Evolutionary conservation across 2,797 vertebrate species (phyloP).

Genomic region (Molossus molossus): DNA sequence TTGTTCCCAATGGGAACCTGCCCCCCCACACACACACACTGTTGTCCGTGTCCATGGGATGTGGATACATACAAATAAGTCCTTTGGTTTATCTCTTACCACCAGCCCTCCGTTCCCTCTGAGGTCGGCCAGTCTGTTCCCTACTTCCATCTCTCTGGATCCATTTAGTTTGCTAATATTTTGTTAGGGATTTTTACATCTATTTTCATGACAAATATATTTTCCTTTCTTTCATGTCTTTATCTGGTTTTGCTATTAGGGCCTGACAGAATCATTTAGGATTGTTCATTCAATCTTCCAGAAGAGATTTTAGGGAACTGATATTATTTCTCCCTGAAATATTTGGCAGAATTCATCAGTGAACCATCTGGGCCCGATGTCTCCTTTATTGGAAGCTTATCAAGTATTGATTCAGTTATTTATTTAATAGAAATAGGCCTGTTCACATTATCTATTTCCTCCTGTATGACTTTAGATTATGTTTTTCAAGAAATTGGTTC

Average conservation of each 20-base stretch:
- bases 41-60: too few relatives aligned
- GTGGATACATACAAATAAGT: too few relatives aligned
- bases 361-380: background rate
- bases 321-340: background rate
- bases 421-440: background rate
- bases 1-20: too few relatives aligned
- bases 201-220: conserved; percentile 32
- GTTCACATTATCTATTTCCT: background rate
- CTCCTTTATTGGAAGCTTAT: background rate
- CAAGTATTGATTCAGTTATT: background rate
- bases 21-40: too few relatives aligned
- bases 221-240: background rate
- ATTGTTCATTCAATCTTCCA: background rate
- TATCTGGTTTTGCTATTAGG: background rate
- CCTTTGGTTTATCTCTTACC: too few relatives aligned
- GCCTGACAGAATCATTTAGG: background rate
- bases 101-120: too few relatives aligned
- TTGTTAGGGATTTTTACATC: background rate
- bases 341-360: background rate
- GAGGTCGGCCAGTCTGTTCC: too few relatives aligned
- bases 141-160: too few relatives aligned
- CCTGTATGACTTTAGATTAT: background rate
- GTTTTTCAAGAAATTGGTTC: background rate
- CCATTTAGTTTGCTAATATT: background rate
- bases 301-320: background rate